Conservation (phyloP, 2,888 invertebrate species). For the Callinectes sapidus region DNA sequence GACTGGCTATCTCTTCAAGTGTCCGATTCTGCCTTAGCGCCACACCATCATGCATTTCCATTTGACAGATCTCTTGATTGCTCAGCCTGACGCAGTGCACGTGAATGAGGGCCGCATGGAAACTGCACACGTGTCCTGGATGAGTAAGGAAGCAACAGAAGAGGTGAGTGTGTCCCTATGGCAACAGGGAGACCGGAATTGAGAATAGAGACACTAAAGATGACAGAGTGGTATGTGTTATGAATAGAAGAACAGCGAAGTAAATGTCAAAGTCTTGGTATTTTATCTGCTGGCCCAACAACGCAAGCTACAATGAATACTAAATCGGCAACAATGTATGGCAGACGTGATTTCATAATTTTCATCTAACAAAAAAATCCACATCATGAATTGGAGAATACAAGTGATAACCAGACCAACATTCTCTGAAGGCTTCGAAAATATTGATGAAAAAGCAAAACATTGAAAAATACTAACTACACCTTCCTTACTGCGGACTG, state of each 20-base stretch:
- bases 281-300: not conserved
- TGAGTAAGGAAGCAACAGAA: not conserved
- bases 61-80: constrained; percentile 4
- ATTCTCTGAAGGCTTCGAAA: too few species aligned
- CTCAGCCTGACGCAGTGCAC: not conserved
- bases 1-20: not conserved
- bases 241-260: not conserved
- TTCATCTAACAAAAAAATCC: too few species aligned
- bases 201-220: not conserved
- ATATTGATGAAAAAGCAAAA: too few species aligned
- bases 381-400: too few species aligned
- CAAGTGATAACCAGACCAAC: too few species aligned
- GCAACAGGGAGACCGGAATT: not conserved
- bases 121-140: not conserved
- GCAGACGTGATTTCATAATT: not conserved
- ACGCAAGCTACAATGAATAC: not conserved
- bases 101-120: constrained; percentile 8
- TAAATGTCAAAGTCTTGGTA: not conserved
- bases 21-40: not conserved
- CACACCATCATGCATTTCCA: not conserved
- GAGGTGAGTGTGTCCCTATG: not conserved
- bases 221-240: not conserved
- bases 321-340: not conserved
- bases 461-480: too few species aligned
- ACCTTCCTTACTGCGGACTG: not conserved